Conservation (phyloP, 2,797 vertebrate genomes). For the Heliangelus exortis region DNA sequence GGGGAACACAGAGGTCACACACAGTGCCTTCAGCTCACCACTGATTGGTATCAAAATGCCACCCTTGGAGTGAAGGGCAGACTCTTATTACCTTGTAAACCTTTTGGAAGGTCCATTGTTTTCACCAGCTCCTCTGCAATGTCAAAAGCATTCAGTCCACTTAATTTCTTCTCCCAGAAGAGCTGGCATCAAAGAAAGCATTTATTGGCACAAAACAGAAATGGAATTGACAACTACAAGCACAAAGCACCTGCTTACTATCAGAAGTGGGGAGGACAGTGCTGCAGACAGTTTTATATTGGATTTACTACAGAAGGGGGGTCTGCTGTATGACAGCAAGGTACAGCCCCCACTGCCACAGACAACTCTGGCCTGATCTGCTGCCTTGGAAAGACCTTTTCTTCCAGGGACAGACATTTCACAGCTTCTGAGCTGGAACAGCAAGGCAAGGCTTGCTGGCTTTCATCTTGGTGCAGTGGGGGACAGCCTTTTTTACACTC, state of each 20-base stretch:
- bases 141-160: constrained; percentile 95
- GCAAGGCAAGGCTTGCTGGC: neutral
- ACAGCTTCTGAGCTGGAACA: neutral
- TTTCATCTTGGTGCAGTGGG: too few species aligned
- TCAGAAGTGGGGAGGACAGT: neutral
- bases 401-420: neutral
- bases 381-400: neutral
- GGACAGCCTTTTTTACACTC: neutral
- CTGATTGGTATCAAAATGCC: neutral
- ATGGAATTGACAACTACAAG: neutral
- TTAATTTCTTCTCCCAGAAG: constrained; percentile 99
- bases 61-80: neutral
- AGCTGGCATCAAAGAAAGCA: constrained; percentile 78
- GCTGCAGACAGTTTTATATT: neutral
- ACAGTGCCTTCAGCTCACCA: neutral
- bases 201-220: neutral
- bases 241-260: neutral
- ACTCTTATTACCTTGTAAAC: constrained; percentile 88
- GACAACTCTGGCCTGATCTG: neutral
- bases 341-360: neutral
- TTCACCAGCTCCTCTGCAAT: constrained; percentile 98
- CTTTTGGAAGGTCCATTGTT: constrained; percentile 98
- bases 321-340: neutral
- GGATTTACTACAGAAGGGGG: neutral
- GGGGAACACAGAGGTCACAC: neutral